A percentile compares a stretch with the other conserved stretches of the same genome.
Conservation (phyloP, 2,797 vertebrate genomes). For the Nyctibius grandis region DNA sequence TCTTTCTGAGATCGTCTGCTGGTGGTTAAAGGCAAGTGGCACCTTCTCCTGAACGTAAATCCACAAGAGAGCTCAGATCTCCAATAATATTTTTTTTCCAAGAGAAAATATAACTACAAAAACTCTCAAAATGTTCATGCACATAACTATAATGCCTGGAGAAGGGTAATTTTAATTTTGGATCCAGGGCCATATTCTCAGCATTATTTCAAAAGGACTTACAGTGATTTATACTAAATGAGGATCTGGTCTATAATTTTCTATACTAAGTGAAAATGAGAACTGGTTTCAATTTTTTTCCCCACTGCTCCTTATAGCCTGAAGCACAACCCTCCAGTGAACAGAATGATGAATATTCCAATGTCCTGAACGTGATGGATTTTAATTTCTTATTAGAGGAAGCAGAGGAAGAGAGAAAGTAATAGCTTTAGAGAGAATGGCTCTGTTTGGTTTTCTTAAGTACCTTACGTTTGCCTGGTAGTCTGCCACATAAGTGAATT, state of each 20-base stretch:
- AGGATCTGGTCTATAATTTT: neutral
- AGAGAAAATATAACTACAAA: neutral
- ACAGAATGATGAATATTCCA: conserved; percentile 34
- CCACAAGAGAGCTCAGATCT: neutral
- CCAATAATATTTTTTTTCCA: neutral
- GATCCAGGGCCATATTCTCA: neutral
- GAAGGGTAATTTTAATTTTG: neutral
- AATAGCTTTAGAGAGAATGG: conserved; percentile 10
- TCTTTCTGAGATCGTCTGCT: neutral
- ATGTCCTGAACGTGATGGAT: conserved; percentile 28
- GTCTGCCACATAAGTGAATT: conserved; percentile 34
- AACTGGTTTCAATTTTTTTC: neutral
- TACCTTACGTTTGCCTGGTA: neutral
- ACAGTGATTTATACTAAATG: neutral
- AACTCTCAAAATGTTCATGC: neutral
- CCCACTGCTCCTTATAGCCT: neutral
- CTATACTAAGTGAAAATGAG: neutral
- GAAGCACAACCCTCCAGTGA: conserved; percentile 8
- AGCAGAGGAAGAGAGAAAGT: conserved; percentile 29
- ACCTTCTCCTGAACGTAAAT: neutral
- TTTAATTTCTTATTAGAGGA: conserved; percentile 55
- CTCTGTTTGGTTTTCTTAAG: conserved; percentile 29
- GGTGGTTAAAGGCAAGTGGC: neutral
- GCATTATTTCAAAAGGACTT: neutral
- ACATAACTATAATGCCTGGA: neutral